Base-by-base conservation (phyloP, 2,888 invertebrate genomes). In the Xestia c-nigrum region DNA sequence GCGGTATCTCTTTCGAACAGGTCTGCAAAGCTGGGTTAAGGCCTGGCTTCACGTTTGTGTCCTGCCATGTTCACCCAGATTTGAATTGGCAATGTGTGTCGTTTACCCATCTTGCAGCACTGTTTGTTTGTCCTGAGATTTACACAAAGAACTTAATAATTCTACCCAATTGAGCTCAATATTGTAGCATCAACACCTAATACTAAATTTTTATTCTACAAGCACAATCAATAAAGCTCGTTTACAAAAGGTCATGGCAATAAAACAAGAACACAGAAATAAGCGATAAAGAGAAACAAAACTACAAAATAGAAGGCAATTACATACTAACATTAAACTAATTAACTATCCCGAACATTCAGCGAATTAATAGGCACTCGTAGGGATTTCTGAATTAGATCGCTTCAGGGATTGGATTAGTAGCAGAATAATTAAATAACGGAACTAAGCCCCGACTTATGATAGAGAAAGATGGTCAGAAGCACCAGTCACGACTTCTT, bases 401-500 rank as follows among this genome's bases (percentile, higher is more conserved):
- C 77, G 78, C 79, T 75, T 80, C 78, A 72, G 65, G 85, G 74
- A 85, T 81, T 81, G 74, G 79, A 85, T 83, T 86, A 83, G 81
- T 74, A 78, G 80, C 66, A 64, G 78, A 76, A 80, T 86, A 83
- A 87, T 88, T 85, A 83, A 87, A 85, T 88, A 85, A 86, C 68
- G 38, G 67, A 80, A 83, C 80, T 79, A 76, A 76, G 65, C 72
- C 67, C 19, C 24, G 19, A 21, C 7, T 5, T 21, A 10, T 19
- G 6, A 7, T 16, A 12, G 40, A 69, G 40, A 70, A n/a, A n/a
- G 0, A n/a, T n/a, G 31, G 3, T 19, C 68, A 83, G 74, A 84
- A 81, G 63, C 43, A 43, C 16, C 43, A 64, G n/a, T 64, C 16
- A 16, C 10, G 5, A 14, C 2, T 4, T 59, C 1, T 38, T 52